Evolutionary conservation across 1,140 invertebrate genomes (phyloP).

Genomic region (Caenorhabditis brenneri): DNA sequence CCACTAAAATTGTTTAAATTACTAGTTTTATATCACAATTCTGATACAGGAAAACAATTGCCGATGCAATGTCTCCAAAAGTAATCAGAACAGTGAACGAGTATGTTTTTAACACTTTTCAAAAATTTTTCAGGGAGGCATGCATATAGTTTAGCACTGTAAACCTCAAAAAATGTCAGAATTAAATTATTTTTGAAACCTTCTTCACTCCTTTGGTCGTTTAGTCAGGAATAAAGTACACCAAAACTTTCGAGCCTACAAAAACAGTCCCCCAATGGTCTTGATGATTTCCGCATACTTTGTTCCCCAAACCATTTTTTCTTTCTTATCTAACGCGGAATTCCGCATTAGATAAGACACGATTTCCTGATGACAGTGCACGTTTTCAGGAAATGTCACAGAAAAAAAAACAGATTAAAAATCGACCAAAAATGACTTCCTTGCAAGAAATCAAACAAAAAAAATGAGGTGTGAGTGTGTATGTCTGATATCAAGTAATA

Average conservation of each 20-base stretch:
- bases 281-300: not conserved
- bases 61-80: too few species aligned
- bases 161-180: too few species aligned
- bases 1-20: too few species aligned
- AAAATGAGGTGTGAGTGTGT: not conserved
- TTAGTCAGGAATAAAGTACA: too few species aligned
- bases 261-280: not conserved
- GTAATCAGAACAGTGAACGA: too few species aligned
- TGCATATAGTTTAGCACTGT: too few species aligned
- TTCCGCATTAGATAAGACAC: conserved; percentile 20
- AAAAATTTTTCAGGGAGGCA: too few species aligned
- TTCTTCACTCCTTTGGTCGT: too few species aligned
- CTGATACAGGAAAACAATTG: too few species aligned
- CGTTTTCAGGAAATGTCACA: not conserved
- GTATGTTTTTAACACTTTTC: too few species aligned
- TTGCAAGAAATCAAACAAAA: not conserved
- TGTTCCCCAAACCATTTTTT: not conserved
- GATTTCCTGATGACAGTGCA: not conserved
- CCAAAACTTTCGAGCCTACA: not conserved
- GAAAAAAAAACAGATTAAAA: not conserved
- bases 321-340: conserved; percentile 17
- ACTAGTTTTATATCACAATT: too few species aligned
- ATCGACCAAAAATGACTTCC: not conserved
- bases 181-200: too few species aligned
- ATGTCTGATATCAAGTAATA: not conserved